phyloP scores from a whole-genome alignment of 1,140 invertebrate species.

The Cydia splendana region DNA sequence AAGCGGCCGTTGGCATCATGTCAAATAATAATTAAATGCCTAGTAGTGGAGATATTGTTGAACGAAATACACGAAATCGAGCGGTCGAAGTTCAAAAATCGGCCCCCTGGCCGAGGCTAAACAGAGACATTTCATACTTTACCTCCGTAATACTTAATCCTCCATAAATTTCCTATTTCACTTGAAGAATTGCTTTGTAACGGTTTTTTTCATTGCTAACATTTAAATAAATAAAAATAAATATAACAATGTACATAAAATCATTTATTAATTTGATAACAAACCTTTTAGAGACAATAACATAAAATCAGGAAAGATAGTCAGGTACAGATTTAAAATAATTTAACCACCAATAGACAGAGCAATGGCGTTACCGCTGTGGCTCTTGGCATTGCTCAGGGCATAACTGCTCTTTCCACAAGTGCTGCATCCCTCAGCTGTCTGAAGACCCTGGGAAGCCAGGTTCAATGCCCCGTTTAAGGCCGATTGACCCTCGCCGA shows the following conservation, averaged over 20 bases:
- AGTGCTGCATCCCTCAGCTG: constrained; percentile 54
- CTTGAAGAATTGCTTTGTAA: too few species aligned
- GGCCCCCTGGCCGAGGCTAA: too few species aligned
- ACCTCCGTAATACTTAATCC: too few species aligned
- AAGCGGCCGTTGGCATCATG: too few species aligned
- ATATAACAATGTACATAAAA: not conserved
- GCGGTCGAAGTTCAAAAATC: too few species aligned
- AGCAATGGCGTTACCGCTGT: constrained; percentile 60
- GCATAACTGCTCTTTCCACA: constrained; percentile 65
- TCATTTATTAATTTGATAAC: constrained; percentile 1
- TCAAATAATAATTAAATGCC: too few species aligned
- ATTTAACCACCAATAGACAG: constrained; percentile 54
- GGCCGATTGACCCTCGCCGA: constrained; percentile 42
- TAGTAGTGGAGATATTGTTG: too few species aligned
- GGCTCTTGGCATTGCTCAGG: constrained; percentile 64
- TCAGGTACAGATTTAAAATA: constrained; percentile 21
- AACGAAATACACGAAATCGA: too few species aligned
- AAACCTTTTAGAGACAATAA: not conserved
- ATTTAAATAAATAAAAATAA: not conserved
- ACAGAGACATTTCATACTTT: too few species aligned
- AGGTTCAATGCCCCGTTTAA: constrained; percentile 58
- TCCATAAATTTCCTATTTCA: too few species aligned
- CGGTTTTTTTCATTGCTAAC: too few species aligned
- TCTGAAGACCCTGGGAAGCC: constrained; percentile 59
- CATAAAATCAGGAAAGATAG: not conserved